These are phyloP conservation scores for Micromesistius poutassou DNA, from an alignment of 2,797 vertebrate species.

Conservation along the genomic window DNA sequence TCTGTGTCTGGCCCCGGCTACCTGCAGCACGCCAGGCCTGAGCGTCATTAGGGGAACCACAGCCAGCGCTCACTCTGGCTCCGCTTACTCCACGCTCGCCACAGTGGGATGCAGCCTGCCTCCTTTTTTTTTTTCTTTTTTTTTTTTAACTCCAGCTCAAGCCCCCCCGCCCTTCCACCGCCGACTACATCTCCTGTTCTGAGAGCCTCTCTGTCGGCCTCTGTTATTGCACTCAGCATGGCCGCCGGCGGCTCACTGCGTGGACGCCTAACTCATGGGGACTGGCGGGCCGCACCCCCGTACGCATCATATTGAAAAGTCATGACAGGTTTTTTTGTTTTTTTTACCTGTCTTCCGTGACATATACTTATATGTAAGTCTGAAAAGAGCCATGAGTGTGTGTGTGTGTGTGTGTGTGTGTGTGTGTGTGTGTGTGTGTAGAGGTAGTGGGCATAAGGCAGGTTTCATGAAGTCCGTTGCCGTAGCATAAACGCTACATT, in stretches of 20 bases:
- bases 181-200: slow-evolving; percentile 12
- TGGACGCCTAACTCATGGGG: slow-evolving; percentile 20
- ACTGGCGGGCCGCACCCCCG: background rate
- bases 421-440: slow-evolving; percentile 1
- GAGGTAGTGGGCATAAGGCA: slow-evolving; percentile 29
- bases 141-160: slow-evolving; percentile 26
- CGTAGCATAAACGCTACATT: slow-evolving; percentile 36
- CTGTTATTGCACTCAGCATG: slow-evolving; percentile 9
- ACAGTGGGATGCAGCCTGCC: slow-evolving; percentile 8
- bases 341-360: background rate
- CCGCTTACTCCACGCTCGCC: slow-evolving; percentile 10
- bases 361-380: slow-evolving; percentile 22
- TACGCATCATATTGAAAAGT: slow-evolving; percentile 18
- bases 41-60: slow-evolving; percentile 59
- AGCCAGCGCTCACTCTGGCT: slow-evolving; percentile 16
- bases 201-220: background rate
- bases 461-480: slow-evolving; percentile 26
- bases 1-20: slow-evolving; percentile 13
- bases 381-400: slow-evolving; percentile 12
- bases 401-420: background rate
- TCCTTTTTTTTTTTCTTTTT: slow-evolving; percentile 48
- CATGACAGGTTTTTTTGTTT: slow-evolving; percentile 7
- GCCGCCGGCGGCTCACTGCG: background rate
- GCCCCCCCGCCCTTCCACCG: background rate
- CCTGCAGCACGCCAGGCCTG: slow-evolving; percentile 47